Base-by-base conservation (phyloP, 2,797 vertebrate species). In the Antrozous pallidus region DNA sequence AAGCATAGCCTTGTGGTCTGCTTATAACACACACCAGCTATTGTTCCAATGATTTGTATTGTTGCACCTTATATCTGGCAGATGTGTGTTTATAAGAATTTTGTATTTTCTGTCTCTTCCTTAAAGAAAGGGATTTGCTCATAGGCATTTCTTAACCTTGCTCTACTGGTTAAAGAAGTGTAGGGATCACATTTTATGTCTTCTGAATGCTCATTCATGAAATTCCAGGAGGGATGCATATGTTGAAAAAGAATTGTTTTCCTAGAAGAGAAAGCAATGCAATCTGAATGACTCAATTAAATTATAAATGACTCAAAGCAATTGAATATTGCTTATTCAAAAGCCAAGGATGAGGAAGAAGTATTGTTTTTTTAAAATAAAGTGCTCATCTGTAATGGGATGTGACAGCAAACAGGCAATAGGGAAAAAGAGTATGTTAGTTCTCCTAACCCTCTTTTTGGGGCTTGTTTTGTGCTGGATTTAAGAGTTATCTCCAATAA, bases 281-380 rank as follows among this genome's bases (percentile, higher is more conserved):
- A 94, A 90, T 38, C 28, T 42, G 33, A 91, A 6, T 2, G 96
- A 70, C 88, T 79, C 24, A 33, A 92, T 83, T 85, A 74, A 93
- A 67, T 79, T 97, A 94, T 56, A 74, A 91, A 26, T 90, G 90
- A 95, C 87, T 95, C 42, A 14, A 94, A 94, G 93, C 91, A 92
- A 84, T 77, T 63, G 70, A 92, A 61, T 94, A 96, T 88, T 93
- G 75, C 90, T 79, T 90, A 93, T 95, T 78, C 61, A 40, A 0
- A 88, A 38, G 42, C 61, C 88, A 93, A 96, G 69, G 20, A 28
- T 80, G 33, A 84, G 80, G 90, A 85, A 63, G 10, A 6, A 0
- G 56, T 71, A 71, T 56, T 90, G 78, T 93, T 95, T 88, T 88
- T 95, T 81, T 31, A 20, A 36, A 95, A 81, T 94, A 87, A 95